Percentiles rank a stretch among this genome's conserved stretches.
Conservation (phyloP, 2,113 vertebrate species). For the Beaufortia kweichowensis region DNA sequence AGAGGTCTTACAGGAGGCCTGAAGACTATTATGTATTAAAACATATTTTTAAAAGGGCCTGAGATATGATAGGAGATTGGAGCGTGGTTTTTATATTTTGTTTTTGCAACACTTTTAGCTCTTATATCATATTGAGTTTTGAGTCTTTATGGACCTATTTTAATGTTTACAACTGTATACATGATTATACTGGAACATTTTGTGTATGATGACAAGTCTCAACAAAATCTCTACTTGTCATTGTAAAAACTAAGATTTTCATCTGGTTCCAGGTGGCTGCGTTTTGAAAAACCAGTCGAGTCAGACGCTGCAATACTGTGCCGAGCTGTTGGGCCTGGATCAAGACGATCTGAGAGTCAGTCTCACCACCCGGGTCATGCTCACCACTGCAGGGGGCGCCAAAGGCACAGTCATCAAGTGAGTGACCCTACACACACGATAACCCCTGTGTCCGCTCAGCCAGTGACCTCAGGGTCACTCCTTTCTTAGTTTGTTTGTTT, state of each 20-base stretch:
- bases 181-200: too few species aligned
- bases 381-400: conserved; percentile 96
- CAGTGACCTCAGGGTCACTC: neutral
- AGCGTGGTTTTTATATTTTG: neutral
- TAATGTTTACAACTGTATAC: too few species aligned
- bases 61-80: neutral
- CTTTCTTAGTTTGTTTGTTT: conserved; percentile 28
- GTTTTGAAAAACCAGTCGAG: conserved; percentile 83
- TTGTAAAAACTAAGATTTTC: neutral
- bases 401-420: conserved; percentile 99
- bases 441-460: neutral
- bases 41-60: neutral
- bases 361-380: conserved; percentile 94
- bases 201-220: too few species aligned
- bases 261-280: conserved; percentile 82
- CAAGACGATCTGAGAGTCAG: conserved; percentile 89
- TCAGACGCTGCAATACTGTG: conserved; percentile 83
- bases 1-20: neutral
- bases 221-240: neutral
- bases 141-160: too few species aligned
- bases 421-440: conserved; percentile 60
- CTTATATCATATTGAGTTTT: neutral
- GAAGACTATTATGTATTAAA: conserved; percentile 13
- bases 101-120: neutral
- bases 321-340: conserved; percentile 89